Evolutionary conservation across 2,113 vertebrate species (phyloP).

Genomic region (Silurus asotus): DNA sequence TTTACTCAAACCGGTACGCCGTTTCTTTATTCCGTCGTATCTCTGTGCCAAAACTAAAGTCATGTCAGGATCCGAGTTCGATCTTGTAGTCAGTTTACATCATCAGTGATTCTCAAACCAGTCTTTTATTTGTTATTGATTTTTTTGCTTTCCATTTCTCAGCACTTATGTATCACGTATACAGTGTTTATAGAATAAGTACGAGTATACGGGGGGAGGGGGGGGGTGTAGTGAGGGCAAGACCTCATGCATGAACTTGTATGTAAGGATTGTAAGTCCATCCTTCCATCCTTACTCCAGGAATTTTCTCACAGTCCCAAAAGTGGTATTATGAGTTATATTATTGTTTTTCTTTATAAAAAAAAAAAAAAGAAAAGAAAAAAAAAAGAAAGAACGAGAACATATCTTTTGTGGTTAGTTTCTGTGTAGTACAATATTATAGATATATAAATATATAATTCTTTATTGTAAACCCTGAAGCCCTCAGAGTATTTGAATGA

Average conservation of each 20-base stretch:
- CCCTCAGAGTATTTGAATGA: slow-evolving; percentile 46
- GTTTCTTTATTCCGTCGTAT: not conserved
- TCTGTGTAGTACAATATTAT: slow-evolving; percentile 5
- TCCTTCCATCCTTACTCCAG: not conserved
- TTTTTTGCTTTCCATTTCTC: not conserved
- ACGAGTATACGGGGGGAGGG: not conserved
- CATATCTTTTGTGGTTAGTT: slow-evolving; percentile 49
- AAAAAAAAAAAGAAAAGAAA: not conserved
- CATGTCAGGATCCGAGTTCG: not conserved
- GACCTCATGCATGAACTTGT: slow-evolving; percentile 25
- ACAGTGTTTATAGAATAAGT: not conserved
- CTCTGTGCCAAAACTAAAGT: slow-evolving; percentile 43
- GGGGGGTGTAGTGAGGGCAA: not conserved
- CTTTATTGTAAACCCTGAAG: slow-evolving; percentile 25
- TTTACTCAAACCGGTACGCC: not conserved
- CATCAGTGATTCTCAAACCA: not conserved
- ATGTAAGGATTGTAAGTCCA: not conserved
- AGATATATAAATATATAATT: not conserved
- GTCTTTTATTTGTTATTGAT: not conserved
- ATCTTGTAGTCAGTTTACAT: slow-evolving; percentile 16
- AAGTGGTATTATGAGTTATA: slow-evolving; percentile 19
- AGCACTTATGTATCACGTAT: not conserved
- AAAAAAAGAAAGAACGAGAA: not conserved
- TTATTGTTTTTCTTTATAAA: not conserved
- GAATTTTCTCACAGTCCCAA: not conserved